These are phyloP conservation scores for Ambastaia sidthimunki DNA, from an alignment of 2,797 vertebrate species.

Conservation along the genomic window DNA sequence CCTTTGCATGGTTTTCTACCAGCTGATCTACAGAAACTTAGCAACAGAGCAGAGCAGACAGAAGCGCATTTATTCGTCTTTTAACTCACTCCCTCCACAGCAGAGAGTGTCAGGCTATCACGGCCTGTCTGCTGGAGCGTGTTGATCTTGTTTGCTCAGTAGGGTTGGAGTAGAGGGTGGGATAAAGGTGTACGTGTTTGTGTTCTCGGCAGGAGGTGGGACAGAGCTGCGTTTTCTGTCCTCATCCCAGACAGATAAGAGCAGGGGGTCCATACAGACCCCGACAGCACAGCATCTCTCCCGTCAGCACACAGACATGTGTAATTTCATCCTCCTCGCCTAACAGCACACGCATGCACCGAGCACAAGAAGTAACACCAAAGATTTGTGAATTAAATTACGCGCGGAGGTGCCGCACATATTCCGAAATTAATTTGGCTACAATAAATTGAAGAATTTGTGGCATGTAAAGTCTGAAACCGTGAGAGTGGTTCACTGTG, in stretches of 20 bases:
- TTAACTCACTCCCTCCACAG: constrained; percentile 22
- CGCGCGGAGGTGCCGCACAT: not conserved
- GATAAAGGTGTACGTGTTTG: constrained; percentile 13
- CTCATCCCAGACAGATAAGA: constrained; percentile 61
- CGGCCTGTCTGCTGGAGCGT: constrained; percentile 28
- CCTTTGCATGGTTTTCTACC: not conserved
- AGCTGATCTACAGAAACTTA: not conserved
- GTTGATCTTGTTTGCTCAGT: constrained; percentile 38
- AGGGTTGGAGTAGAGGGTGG: constrained; percentile 1
- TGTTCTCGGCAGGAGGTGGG: constrained; percentile 25
- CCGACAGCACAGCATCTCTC: constrained; percentile 25
- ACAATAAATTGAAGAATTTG: not conserved
- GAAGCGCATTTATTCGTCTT: constrained; percentile 16
- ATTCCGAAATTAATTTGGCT: too few species aligned
- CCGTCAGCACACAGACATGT: constrained; percentile 9
- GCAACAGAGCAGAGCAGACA: not conserved
- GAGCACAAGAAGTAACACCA: not conserved
- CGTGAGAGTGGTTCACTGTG: not conserved
- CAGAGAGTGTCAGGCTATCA: not conserved
- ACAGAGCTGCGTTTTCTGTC: constrained; percentile 44
- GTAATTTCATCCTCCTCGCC: constrained; percentile 21
- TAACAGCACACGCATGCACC: not conserved
- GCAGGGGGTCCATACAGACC: constrained; percentile 42
- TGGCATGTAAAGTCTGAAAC: not conserved
- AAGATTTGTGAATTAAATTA: constrained; percentile 23